Conservation (phyloP, 1,140 invertebrate species). For the Phthorimaea operculella region DNA sequence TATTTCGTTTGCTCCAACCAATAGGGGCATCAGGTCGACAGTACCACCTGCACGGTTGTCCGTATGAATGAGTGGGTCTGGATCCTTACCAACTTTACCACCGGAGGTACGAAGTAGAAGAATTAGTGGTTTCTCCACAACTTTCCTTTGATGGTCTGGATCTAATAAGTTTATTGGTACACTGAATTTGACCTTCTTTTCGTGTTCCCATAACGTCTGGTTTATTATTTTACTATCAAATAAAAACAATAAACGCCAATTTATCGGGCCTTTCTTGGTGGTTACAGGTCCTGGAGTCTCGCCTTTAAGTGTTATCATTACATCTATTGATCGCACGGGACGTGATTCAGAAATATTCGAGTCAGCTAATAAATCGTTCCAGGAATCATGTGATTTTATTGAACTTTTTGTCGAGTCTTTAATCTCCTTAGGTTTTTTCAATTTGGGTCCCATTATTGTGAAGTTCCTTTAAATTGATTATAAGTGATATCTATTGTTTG, state of each 20-base stretch:
- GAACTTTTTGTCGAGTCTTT: no score
- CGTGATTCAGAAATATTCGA: no score
- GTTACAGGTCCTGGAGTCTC: constrained; percentile 24
- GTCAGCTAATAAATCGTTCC: no score
- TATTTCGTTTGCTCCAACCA: constrained; percentile 44
- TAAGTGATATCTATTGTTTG: no score
- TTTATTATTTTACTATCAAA: constrained; percentile 40
- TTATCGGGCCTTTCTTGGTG: no score
- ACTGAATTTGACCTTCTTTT: constrained; percentile 19
- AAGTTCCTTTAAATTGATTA: no score
- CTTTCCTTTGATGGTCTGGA: constrained; percentile 20
- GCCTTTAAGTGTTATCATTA: constrained; percentile 12
- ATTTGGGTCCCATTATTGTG: no score
- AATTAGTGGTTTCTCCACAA: constrained; percentile 38
- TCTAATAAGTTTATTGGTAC: constrained; percentile 34
- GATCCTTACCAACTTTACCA: constrained; percentile 39
- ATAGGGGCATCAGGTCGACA: constrained; percentile 47
- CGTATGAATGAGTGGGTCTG: constrained; percentile 41
- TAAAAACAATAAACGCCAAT: constrained; percentile 34
- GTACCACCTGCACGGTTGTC: constrained; percentile 50
- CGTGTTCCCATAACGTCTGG: constrained; percentile 40
- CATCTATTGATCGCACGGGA: no score
- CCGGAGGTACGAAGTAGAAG: constrained; percentile 34
- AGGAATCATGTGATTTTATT: no score
- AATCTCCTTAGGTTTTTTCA: no score